Conservation (phyloP, 1,140 invertebrate species). For the silkworm (Bombyx mori) region ASM3026992v2 NC_085124.1:882501-883000, state of each 20-base stretch:
- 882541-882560: constrained; percentile 78
- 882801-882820: constrained; percentile 59
- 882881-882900: constrained; percentile 5
- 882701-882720: constrained; percentile 11
- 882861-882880: constrained; percentile 71
- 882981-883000: too few relatives aligned
- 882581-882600: constrained; percentile 85
- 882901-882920: too few relatives aligned
- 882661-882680: constrained; percentile 16
- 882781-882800: constrained; percentile 57
- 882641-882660: constrained; percentile 44
- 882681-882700: not conserved
- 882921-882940: too few relatives aligned
- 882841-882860: constrained; percentile 69
- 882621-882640: constrained; percentile 38
- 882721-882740: constrained; percentile 13
- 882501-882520: constrained; percentile 20
- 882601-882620: constrained; percentile 83
- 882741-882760: constrained; percentile 20
- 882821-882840: constrained; percentile 45
- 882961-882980: too few relatives aligned
- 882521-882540: constrained; percentile 65
- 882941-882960: too few relatives aligned
- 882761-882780: constrained; percentile 30
- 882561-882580: constrained; percentile 86